These are phyloP conservation scores for Bombus balteatus DNA, from an alignment of 1,140 invertebrate species.

Conservation along the genomic window DNA sequence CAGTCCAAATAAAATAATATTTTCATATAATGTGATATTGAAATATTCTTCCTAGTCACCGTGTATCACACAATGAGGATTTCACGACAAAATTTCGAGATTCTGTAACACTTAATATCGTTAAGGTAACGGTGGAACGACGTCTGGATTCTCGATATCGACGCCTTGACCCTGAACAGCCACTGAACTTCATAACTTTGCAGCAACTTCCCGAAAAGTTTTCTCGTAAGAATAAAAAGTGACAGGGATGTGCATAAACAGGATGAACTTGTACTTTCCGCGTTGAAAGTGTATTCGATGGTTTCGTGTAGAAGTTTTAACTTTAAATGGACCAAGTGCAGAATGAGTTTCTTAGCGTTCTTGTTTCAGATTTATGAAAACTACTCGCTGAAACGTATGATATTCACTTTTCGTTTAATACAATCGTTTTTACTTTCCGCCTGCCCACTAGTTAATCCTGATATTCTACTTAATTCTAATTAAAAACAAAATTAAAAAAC, in stretches of 20 bases:
- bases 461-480: no score
- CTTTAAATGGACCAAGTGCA: background rate
- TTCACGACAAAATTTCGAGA: background rate
- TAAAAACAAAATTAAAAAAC: no score
- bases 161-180: constrained; percentile 40
- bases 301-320: background rate
- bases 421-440: no score
- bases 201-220: constrained; percentile 23
- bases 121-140: background rate
- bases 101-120: no score
- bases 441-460: no score
- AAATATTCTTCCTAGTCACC: background rate
- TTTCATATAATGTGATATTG: background rate
- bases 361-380: background rate
- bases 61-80: background rate
- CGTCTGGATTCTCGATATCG: constrained; percentile 2
- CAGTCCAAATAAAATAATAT: background rate
- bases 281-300: background rate
- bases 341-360: background rate
- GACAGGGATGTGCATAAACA: background rate
- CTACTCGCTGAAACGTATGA: no score
- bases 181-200: constrained; percentile 40
- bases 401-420: background rate
- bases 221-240: constrained; percentile 28
- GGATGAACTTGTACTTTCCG: background rate